Percentiles rank a stretch among this genome's conserved stretches.
These are phyloP conservation scores for Serrognathus titanus DNA, from an alignment of 2,888 invertebrate genomes.

Conservation along the genomic window DNA sequence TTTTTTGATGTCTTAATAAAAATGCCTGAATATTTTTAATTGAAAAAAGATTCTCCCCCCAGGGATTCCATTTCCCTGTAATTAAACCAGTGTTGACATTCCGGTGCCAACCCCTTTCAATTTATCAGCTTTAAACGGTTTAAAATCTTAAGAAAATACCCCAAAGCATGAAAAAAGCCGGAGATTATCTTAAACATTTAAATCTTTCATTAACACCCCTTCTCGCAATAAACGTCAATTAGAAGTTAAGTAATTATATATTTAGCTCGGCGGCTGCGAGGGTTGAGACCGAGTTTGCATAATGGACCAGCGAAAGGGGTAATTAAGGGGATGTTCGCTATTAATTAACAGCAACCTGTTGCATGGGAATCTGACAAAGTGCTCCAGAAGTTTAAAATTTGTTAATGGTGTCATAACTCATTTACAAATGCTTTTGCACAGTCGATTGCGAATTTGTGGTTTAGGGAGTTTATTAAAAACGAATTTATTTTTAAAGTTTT, in stretches of 20 bases:
- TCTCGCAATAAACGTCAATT: slow-evolving; percentile 50
- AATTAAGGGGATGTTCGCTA: slow-evolving; percentile 50
- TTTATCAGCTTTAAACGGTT: slow-evolving; percentile 40
- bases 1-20: too few species aligned
- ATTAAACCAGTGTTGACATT: slow-evolving; percentile 40
- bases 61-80: slow-evolving; percentile 26
- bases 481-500: background rate
- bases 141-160: slow-evolving; percentile 42
- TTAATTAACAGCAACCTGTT: slow-evolving; percentile 50
- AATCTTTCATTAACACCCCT: slow-evolving; percentile 48
- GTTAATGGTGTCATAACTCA: slow-evolving; percentile 24
- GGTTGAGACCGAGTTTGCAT: slow-evolving; percentile 43
- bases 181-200: slow-evolving; percentile 43
- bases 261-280: slow-evolving; percentile 37
- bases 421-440: slow-evolving; percentile 1
- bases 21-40: too few species aligned
- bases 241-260: slow-evolving; percentile 48
- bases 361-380: slow-evolving; percentile 37
- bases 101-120: slow-evolving; percentile 40
- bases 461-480: background rate
- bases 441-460: background rate
- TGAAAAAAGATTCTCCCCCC: slow-evolving; percentile 1
- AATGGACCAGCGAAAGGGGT: slow-evolving; percentile 50
- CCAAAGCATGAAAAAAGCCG: slow-evolving; percentile 35
- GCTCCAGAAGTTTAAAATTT: slow-evolving; percentile 34